phyloP scores from a whole-genome alignment of 2,797 vertebrate genomes.

The Pyrrhura leucotis region DNA sequence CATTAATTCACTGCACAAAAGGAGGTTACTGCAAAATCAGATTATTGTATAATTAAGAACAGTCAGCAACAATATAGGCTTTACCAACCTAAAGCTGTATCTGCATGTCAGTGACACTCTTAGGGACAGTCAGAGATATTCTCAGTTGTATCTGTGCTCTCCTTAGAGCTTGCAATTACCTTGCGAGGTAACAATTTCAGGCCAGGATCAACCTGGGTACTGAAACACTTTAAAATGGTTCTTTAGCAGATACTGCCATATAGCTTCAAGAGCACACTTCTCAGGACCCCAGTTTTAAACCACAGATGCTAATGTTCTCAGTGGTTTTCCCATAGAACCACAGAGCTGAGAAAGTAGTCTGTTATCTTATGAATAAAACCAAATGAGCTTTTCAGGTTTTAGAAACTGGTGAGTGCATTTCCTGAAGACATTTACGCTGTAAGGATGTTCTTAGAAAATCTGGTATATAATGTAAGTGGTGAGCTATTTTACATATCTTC shows the following conservation, averaged over 20 bases:
- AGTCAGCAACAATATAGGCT: not conserved
- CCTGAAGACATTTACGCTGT: not conserved
- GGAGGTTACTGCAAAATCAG: not conserved
- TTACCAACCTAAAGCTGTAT: not conserved
- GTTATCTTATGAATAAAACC: not conserved
- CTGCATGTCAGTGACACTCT: not conserved
- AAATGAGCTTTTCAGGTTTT: not conserved
- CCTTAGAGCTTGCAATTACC: not conserved
- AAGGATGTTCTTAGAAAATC: not conserved
- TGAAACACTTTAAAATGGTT: not conserved
- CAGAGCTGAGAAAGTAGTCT: not conserved
- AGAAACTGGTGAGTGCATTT: not conserved
- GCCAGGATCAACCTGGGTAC: fast-evolving
- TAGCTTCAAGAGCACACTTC: not conserved
- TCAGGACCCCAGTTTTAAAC: not conserved
- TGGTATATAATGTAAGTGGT: not conserved
- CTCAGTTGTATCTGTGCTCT: not conserved
- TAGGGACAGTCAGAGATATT: not conserved
- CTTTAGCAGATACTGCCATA: not conserved
- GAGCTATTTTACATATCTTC: not conserved
- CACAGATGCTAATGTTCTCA: not conserved
- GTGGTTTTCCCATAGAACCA: not conserved
- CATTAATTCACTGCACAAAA: not conserved
- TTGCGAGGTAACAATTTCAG: not conserved
- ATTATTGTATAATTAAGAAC: not conserved